phyloP scores from a whole-genome alignment of 2,797 vertebrate species.

The Poliocrania exsul region DNA sequence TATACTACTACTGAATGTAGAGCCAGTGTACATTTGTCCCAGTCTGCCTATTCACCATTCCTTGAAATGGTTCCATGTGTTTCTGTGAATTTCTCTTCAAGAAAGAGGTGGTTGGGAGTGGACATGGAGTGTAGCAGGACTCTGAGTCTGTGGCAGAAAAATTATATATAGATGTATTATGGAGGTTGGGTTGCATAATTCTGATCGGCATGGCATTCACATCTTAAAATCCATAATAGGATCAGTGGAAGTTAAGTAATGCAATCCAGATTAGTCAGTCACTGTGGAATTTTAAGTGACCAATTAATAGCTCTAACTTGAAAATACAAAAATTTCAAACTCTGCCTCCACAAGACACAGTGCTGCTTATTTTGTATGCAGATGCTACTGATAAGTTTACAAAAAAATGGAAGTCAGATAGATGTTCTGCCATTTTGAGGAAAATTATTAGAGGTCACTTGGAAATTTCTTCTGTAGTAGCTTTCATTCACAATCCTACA shows the following conservation, averaged over 20 bases:
- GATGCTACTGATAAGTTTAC: neutral
- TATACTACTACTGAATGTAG: neutral
- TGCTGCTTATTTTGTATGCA: neutral
- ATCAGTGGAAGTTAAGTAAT: conserved; percentile 50
- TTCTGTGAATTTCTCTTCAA: neutral
- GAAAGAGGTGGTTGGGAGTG: neutral
- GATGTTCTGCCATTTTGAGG: neutral
- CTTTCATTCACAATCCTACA: neutral
- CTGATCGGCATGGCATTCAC: neutral
- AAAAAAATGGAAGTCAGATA: neutral
- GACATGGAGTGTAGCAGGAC: neutral
- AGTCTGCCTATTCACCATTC: neutral
- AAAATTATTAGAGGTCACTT: neutral
- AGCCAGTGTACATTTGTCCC: neutral
- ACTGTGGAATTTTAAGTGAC: conserved; percentile 1
- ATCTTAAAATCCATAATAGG: conserved; percentile 24
- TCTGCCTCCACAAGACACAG: neutral
- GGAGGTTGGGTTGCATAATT: conserved; percentile 26
- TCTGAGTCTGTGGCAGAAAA: neutral
- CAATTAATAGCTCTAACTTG: neutral
- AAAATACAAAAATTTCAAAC: neutral
- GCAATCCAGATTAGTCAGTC: conserved; percentile 7
- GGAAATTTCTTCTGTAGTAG: neutral
- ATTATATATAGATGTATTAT: neutral
- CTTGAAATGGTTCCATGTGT: fast-evolving